A percentile compares a stretch with the other conserved stretches of the same genome.
Conservation (phyloP, 2,888 invertebrate genomes). For the Athalia rosae region DNA sequence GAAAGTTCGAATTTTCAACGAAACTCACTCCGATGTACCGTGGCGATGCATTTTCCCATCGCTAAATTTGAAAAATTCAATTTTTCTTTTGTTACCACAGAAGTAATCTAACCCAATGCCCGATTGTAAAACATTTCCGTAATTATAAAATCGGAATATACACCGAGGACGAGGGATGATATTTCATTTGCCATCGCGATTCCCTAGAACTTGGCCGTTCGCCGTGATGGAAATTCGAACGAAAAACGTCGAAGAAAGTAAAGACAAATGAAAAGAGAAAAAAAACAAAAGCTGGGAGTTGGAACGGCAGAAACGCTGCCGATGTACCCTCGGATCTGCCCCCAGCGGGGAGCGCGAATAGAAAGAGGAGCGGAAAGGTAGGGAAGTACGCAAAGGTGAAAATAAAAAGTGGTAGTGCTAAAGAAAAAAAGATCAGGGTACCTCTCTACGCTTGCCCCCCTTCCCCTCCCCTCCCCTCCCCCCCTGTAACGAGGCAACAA, state of each 20-base stretch:
- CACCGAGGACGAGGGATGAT: no score
- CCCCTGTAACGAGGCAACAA: conserved; percentile 68
- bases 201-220: no score
- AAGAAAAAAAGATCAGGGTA: conserved; percentile 44
- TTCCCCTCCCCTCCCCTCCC: conserved; percentile 53
- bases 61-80: no score
- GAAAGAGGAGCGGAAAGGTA: conserved; percentile 38
- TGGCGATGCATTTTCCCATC: no score
- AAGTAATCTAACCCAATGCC: no score
- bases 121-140: no score
- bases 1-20: not conserved
- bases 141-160: no score
- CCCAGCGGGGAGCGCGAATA: not conserved
- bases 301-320: not conserved
- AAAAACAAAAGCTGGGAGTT: not conserved
- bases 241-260: no score
- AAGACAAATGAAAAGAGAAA: no score
- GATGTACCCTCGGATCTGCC: not conserved
- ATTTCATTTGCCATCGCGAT: no score
- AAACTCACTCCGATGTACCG: not conserved
- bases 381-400: conserved; percentile 24
- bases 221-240: no score
- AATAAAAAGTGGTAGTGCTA: conserved; percentile 8
- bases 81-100: no score
- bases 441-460: conserved; percentile 47